These are phyloP conservation scores for Nymphalis urticae DNA, from an alignment of 2,888 invertebrate genomes.

Conservation along the genomic window DNA sequence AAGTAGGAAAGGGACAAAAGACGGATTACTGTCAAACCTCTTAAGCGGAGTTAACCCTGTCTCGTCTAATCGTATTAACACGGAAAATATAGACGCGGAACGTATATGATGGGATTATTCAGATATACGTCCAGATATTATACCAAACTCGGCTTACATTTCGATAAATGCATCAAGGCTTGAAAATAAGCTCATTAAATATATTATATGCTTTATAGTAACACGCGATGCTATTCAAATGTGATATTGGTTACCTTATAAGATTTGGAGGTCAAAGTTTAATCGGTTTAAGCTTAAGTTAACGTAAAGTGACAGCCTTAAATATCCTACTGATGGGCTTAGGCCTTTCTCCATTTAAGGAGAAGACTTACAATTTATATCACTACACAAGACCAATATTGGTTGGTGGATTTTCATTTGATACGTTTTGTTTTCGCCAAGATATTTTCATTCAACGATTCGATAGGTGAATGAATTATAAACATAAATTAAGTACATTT, in stretches of 20 bases:
- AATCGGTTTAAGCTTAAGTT: not conserved
- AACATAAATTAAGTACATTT: too few relatives aligned
- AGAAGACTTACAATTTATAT: too few relatives aligned
- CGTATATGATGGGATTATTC: not conserved
- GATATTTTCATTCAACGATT: too few relatives aligned
- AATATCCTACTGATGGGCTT: too few relatives aligned
- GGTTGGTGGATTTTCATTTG: too few relatives aligned
- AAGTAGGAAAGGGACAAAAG: constrained; percentile 2
- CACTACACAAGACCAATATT: too few relatives aligned
- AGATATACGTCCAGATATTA: not conserved
- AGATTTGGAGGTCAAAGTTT: not conserved
- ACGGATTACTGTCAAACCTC: constrained; percentile 10
- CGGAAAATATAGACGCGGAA: not conserved
- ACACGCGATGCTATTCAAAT: not conserved
- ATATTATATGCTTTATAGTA: not conserved
- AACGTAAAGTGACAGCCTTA: too few relatives aligned
- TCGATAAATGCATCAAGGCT: not conserved
- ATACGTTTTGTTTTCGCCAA: too few relatives aligned
- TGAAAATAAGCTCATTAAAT: not conserved
- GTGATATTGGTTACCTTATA: not conserved
- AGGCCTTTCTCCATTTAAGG: too few relatives aligned
- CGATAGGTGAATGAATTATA: too few relatives aligned
- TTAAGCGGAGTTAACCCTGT: constrained; percentile 6
- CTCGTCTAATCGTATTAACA: constrained; percentile 7
- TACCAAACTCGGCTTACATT: not conserved